Base-by-base conservation (phyloP, 1,140 invertebrate species). In the Ephestia elutella region DNA sequence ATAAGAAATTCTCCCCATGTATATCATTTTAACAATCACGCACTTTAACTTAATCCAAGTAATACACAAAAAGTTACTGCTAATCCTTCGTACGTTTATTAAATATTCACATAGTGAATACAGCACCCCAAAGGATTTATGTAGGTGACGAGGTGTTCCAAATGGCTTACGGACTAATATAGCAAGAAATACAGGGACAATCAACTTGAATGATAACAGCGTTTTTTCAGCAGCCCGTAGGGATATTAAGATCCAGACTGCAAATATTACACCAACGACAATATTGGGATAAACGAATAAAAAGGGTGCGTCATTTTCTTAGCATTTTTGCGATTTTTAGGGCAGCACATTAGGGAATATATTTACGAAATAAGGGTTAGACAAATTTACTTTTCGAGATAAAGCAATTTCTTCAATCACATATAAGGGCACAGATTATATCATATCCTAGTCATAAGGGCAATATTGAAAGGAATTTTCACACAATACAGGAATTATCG, bases 121-220 rank as follows among this genome's bases (percentile, higher is more conserved):
- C 13, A 3, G 2, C n/a, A 44, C n/a, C 8, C n/a, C n/a, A 38
- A 7, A 15, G 5, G n/a, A 44, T 44, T 44, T 44, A 44, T 10
- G 38, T 17, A 2, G n/a, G 13, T 44, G 13, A 44, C 38, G 15
- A 44, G 13, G 38, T 17, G 38, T 44, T 13, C 1, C 38, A 17
- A 44, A 44, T 44, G 5, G 38, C 38, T 44, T 44, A 17, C 38
- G 10, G 38, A 44, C 38, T 44, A 44, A 44, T 44, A 51, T 54
- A 48, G 30, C 17, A 21, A 55, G 51, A 53, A 35, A 59, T 44
- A 44, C 38, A 59, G 35, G 50, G 32, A 49, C 50, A 48, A 59
- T 54, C 57, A 59, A 54, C 21, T 35, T 54, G 57, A 59, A 32
- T 48, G 35, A 54, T 54, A 49, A 17, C 51, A 44, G 49, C 57